Evolutionary conservation across 2,888 invertebrate genomes (phyloP).

Genomic region (Malachius bipustulatus): DNA sequence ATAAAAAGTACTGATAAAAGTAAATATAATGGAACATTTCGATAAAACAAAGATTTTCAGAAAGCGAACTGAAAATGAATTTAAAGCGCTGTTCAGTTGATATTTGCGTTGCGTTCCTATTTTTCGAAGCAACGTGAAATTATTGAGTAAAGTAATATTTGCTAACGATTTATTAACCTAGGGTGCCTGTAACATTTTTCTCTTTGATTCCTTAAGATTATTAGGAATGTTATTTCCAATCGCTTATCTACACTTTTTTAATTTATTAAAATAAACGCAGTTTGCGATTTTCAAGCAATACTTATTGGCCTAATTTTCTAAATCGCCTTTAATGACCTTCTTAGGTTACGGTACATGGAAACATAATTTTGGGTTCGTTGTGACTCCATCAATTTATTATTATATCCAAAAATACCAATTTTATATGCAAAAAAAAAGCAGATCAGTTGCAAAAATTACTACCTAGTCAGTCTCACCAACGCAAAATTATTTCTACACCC

Average conservation of each 20-base stretch:
- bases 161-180: slow-evolving; percentile 16
- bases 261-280: neutral
- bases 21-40: slow-evolving; percentile 1
- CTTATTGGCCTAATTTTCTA: slow-evolving; percentile 1
- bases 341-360: too few relatives aligned
- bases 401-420: too few relatives aligned
- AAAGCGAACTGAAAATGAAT: neutral
- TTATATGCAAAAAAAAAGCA: too few relatives aligned
- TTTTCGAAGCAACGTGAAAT: slow-evolving; percentile 13
- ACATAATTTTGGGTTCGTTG: too few relatives aligned
- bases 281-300: neutral
- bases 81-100: neutral
- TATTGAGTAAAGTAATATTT: slow-evolving; percentile 28
- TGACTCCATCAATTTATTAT: too few relatives aligned
- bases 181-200: slow-evolving; percentile 2
- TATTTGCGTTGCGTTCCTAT: slow-evolving; percentile 1
- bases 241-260: too few relatives aligned
- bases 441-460: too few relatives aligned
- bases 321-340: too few relatives aligned
- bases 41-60: neutral
- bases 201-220: neutral
- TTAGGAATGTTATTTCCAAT: neutral
- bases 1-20: slow-evolving; percentile 1
- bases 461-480: too few relatives aligned
- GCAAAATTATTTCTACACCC: too few relatives aligned